These are phyloP conservation scores for Podarcis cretensis DNA, from an alignment of 2,113 vertebrate genomes.

Conservation along the genomic window DNA sequence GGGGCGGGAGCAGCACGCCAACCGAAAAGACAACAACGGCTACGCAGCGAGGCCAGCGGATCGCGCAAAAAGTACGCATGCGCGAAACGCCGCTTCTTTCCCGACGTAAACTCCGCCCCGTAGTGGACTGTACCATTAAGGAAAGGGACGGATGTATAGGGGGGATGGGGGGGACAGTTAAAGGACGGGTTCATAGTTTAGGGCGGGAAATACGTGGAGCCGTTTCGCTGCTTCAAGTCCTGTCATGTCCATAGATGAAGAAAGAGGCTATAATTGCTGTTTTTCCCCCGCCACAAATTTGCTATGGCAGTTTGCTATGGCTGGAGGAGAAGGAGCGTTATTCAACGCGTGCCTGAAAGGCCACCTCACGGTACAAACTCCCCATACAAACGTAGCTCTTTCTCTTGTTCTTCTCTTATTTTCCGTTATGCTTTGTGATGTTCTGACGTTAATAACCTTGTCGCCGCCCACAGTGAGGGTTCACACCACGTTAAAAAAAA, in stretches of 20 bases:
- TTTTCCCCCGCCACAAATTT: background rate
- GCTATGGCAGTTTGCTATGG: background rate
- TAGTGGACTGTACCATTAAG: background rate
- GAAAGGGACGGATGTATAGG: no score
- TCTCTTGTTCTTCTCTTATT: background rate
- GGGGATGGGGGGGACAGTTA: no score
- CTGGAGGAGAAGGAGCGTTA: background rate
- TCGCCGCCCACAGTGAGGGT: background rate
- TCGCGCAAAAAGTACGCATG: background rate
- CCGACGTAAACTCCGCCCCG: background rate
- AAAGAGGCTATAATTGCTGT: background rate
- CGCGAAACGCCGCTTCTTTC: background rate
- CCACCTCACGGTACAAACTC: background rate
- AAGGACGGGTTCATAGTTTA: background rate
- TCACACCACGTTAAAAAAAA: no score
- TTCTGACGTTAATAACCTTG: background rate
- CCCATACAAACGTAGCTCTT: background rate
- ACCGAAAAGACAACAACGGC: accelerated
- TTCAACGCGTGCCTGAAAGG: background rate
- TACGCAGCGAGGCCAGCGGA: background rate
- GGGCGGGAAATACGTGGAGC: no score
- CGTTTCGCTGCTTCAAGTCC: background rate
- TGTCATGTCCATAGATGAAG: background rate
- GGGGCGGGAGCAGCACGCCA: accelerated
- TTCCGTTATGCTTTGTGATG: background rate